Evolutionary conservation across 2,888 invertebrate species (phyloP), one percentile per base, ranked within the genome.

Genomic region (Pammene fasciana): DNA sequence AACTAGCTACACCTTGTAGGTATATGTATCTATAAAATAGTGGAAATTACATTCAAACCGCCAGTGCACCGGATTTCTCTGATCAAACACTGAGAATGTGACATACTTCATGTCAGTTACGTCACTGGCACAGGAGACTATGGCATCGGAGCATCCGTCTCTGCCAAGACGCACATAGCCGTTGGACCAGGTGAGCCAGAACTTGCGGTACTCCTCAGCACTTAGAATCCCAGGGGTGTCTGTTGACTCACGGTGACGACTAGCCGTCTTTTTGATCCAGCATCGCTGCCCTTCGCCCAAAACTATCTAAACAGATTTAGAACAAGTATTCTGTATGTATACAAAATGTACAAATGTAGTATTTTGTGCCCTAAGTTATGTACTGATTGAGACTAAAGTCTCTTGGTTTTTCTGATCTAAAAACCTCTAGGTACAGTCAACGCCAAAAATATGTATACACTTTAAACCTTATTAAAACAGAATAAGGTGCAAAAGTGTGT

Each of bases 161-260:
- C 83, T 76, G 14, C 89, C 91, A 16, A 93, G 78, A 50, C 80
- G 78, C 67, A 94, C 78, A 56, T 75, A 75, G 48, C 89, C 87
- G 60, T 86, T 82, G 74, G 87, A 79, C 94, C 94, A 94, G 60
- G 86, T 82, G 45, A 94, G 77, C 85, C 91, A 86, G 76, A 94
- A 94, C 72, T 82, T 88, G 74, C 82, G 88, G 75, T 82, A 90
- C 73, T 91, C 88, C 43, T 86, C 83, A 18, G 79, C 72, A 61
- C 79, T 83, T 26, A 94, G 78, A 67, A 94, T 86, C 62, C 88
- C 85, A 46, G 90, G 89, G 43, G 93, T 94, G 4, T 71, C 71
- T 13, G 70, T 71, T 14, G 73, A 67, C 57, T 73, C 76, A 11
- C 72, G 74, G 41, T 38, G 46, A 14, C 59, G 50, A 6, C 73